A percentile compares a stretch with the other conserved stretches of the same genome.
phyloP scores from a whole-genome alignment of 2,797 vertebrate species.

The Pseudochaenichthys georgianus region DNA sequence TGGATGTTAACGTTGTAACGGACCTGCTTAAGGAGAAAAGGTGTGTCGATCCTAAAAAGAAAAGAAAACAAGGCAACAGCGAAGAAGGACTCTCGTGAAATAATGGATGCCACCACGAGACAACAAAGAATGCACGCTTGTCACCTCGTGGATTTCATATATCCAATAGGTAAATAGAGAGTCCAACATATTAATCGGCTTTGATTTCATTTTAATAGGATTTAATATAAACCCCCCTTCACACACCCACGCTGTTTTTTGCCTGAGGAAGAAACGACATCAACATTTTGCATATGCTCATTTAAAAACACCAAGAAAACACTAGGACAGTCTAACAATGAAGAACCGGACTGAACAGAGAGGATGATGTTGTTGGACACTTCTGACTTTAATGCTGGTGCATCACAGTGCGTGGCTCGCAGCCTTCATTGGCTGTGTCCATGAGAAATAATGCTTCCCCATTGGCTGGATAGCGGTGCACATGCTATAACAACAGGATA shows the following conservation, averaged over 20 bases:
- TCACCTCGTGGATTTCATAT: constrained; percentile 29
- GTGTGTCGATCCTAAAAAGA: constrained; percentile 11
- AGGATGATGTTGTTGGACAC: constrained; percentile 42
- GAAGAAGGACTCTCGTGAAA: constrained; percentile 23
- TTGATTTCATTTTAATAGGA: constrained; percentile 36
- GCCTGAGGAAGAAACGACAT: not conserved
- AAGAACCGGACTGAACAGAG: constrained; percentile 5
- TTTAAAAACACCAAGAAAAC: constrained; percentile 14
- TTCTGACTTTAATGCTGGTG: constrained; percentile 36
- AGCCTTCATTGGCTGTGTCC: constrained; percentile 68
- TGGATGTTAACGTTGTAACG: constrained; percentile 48
- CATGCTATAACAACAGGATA: constrained; percentile 83
- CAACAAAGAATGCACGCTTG: constrained; percentile 64
- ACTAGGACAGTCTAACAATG: not conserved
- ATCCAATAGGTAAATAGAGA: constrained; percentile 26
- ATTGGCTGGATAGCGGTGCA: constrained; percentile 77
- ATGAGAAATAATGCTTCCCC: constrained; percentile 65
- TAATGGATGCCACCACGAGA: constrained; percentile 54
- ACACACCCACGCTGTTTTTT: constrained; percentile 2
- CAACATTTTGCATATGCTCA: constrained; percentile 2
- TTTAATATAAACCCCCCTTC: constrained; percentile 28
- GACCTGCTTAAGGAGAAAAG: not conserved
- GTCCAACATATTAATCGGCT: constrained; percentile 36
- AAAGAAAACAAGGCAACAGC: not conserved
- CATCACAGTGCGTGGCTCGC: constrained; percentile 32